Conservation (phyloP, 2,888 invertebrate species). For the Cheilosia scutellata region DNA sequence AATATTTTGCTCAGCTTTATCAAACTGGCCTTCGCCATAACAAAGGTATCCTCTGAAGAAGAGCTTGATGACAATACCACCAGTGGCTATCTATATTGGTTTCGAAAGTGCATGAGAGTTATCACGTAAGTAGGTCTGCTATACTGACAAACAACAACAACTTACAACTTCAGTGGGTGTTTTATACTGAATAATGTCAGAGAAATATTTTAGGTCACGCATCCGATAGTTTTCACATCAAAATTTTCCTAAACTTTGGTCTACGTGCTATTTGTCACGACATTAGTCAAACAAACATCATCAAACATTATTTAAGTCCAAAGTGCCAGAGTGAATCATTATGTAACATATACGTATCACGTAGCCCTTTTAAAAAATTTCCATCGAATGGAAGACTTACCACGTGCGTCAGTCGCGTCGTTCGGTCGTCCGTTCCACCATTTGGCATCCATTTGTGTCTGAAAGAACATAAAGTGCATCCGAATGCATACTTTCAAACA, state of each 20-base stretch:
- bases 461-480: constrained; percentile 14
- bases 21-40: too few relatives aligned
- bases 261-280: constrained; percentile 77
- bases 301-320: constrained; percentile 38
- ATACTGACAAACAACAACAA: background rate
- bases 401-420: background rate
- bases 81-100: background rate
- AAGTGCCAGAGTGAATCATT: constrained; percentile 33
- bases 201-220: constrained; percentile 27
- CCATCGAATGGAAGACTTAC: background rate
- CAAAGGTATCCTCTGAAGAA: too few relatives aligned
- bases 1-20: too few relatives aligned
- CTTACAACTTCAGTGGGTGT: background rate
- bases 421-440: background rate
- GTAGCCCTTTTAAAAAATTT: constrained; percentile 13
- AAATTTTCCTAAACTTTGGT: constrained; percentile 77
- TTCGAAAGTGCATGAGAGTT: background rate
- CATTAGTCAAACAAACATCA: background rate
- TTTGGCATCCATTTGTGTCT: background rate
- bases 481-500: constrained; percentile 22
- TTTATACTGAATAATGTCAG: background rate
- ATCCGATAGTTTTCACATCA: constrained; percentile 25
- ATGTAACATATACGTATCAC: constrained; percentile 2
- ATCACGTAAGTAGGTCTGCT: background rate
- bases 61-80: too few relatives aligned